Conservation (phyloP, 2,797 vertebrate species). For the Cheirogaleus major region DNA sequence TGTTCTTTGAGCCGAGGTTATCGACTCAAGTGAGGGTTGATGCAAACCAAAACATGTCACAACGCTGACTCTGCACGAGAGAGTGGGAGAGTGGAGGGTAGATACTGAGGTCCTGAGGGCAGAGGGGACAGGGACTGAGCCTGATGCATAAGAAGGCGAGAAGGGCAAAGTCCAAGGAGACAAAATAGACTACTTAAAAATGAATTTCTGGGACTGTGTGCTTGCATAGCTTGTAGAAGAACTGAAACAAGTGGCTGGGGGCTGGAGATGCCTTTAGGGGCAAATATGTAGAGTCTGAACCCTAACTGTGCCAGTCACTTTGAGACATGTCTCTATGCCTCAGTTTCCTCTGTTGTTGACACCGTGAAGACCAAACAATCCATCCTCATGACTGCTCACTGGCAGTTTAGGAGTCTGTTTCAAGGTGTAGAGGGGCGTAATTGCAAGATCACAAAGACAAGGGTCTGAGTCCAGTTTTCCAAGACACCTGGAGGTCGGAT, state of each 20-base stretch:
- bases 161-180: neutral
- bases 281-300: neutral
- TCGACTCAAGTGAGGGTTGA: neutral
- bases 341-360: neutral
- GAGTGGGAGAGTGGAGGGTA: too few species aligned
- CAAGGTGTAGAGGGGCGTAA: fast-evolving
- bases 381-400: neutral
- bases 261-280: neutral
- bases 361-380: fast-evolving
- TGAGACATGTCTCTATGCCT: neutral
- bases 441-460: neutral
- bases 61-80: neutral
- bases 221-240: neutral
- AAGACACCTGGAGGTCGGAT: neutral
- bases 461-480: neutral
- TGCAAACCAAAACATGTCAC: neutral
- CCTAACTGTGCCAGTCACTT: neutral
- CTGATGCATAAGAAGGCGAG: neutral
- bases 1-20: neutral
- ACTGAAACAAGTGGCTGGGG: fast-evolving
- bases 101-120: neutral
- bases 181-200: neutral
- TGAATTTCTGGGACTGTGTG: neutral
- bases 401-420: neutral
- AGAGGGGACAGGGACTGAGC: neutral